These are phyloP conservation scores for Vombatus ursinus DNA, from an alignment of 2,113 vertebrate species.

Conservation along the genomic window DNA sequence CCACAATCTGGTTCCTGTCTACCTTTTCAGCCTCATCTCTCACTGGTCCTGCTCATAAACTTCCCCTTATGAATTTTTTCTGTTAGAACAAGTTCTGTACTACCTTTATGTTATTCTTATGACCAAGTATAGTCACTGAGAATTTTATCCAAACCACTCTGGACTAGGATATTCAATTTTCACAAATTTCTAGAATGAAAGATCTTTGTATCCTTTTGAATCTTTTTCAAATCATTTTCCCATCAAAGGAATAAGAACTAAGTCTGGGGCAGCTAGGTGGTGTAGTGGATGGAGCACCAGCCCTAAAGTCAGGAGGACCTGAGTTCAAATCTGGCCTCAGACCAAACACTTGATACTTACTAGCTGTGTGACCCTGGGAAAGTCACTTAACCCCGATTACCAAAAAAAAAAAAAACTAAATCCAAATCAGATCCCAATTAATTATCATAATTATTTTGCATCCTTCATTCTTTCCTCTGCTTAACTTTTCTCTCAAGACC, in stretches of 20 bases:
- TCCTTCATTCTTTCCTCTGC: neutral
- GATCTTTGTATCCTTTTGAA: neutral
- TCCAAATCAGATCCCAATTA: neutral
- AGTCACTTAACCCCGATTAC: no score
- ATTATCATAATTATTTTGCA: neutral
- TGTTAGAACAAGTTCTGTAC: neutral
- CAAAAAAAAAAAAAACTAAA: no score
- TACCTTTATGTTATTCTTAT: neutral
- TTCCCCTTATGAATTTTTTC: neutral
- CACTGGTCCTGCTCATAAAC: neutral
- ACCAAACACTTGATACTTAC: no score
- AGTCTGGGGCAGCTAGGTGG: no score
- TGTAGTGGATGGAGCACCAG: no score
- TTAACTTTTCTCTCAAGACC: neutral
- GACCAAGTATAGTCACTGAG: neutral
- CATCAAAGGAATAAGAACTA: neutral
- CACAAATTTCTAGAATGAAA: neutral
- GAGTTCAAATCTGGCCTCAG: no score
- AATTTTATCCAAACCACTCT: neutral
- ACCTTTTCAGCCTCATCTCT: neutral
- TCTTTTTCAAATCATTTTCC: neutral
- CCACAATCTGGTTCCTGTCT: neutral
- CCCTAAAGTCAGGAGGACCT: no score
- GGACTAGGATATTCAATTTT: neutral
- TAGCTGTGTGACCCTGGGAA: no score